These are phyloP conservation scores for Psix sp. DNA, from an alignment of 1,140 invertebrate genomes.

Conservation along the genomic window DNA sequence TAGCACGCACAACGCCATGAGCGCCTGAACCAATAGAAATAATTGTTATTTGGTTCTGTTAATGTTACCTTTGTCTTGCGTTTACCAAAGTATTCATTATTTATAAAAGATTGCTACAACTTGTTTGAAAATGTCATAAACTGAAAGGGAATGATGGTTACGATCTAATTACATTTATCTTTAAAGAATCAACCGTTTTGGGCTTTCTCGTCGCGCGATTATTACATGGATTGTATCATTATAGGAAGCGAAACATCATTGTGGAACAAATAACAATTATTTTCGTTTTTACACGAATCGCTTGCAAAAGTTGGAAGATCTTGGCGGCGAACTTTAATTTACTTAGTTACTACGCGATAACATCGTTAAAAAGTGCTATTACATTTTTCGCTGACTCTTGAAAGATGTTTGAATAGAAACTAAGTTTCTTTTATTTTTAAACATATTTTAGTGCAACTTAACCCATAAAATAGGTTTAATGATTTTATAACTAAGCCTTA, in stretches of 20 bases:
- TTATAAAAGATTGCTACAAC: slow-evolving; percentile 31
- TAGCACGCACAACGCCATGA: slow-evolving; percentile 39
- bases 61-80: slow-evolving; percentile 36
- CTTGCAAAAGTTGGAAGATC: slow-evolving; percentile 2
- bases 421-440: too few species aligned
- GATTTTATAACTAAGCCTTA: too few species aligned
- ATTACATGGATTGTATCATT: slow-evolving; percentile 27
- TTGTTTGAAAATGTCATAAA: slow-evolving; percentile 29
- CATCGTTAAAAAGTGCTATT: too few species aligned
- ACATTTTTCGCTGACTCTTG: neutral
- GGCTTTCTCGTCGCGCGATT: slow-evolving; percentile 10
- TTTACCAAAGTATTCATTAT: slow-evolving; percentile 48
- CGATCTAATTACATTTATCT: slow-evolving; percentile 49
- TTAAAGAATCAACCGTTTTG: slow-evolving; percentile 17
- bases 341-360: neutral
- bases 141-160: slow-evolving; percentile 30
- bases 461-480: too few species aligned
- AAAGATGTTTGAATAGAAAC: too few species aligned
- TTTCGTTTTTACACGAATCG: slow-evolving; percentile 12
- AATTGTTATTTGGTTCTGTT: slow-evolving; percentile 46
- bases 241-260: slow-evolving; percentile 18
- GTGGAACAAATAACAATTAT: slow-evolving; percentile 37
- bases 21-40: slow-evolving; percentile 45
- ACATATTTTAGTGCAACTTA: too few species aligned
- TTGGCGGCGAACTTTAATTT: slow-evolving; percentile 11